Base-by-base conservation (phyloP, 1,140 invertebrate genomes). In the Xylocopa sonorina region DNA sequence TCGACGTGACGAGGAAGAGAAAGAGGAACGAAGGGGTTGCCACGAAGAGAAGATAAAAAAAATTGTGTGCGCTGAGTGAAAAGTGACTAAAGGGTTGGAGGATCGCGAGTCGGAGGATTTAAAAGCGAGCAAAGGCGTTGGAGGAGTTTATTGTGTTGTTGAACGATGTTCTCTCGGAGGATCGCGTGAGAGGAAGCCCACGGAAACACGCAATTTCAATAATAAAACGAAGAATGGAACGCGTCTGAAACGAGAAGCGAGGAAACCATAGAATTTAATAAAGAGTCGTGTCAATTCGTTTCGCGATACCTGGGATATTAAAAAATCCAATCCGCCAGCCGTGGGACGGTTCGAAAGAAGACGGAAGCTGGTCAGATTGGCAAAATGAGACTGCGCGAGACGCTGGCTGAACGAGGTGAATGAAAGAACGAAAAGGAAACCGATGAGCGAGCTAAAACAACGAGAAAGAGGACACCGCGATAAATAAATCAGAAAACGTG, bases 191-290 rank as follows among this genome's bases (percentile, higher is more conserved):
- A 14, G 16, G 41, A 50, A 16, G 34, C 29, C 16, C 24, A 29
- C 29, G 57, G 55, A 50, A 38, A 73, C 57, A 32, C 51, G 55
- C 75, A 71, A 71, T 78, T 71, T 62, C 71, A 57, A 48, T 62
- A 64, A 78, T 48, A 71, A 71, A 51, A 55, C 75, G 58, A 71
- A 71, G 66, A 78, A 78, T 71, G 62, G 62, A 78, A 9, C 46
- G 48, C 38, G 34, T 32, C 66, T 34, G 10, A 16, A 55, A 24
- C n/a, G 43, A 21, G 34, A 50, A 29, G 10, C 34, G 41, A 51
- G 14, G 38, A 38, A 32, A 55, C 16, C 24, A 18, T 71, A 50
- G 34, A 71, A 71, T 57, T 71, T 57, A 55, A 71, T 62, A 24
- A 14, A n/a, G 1, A 3, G 12, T 5, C 10, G 18, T 50, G 24